Evolutionary conservation across 2,797 vertebrate species (phyloP).

Genomic region (Sebastes cheni): DNA sequence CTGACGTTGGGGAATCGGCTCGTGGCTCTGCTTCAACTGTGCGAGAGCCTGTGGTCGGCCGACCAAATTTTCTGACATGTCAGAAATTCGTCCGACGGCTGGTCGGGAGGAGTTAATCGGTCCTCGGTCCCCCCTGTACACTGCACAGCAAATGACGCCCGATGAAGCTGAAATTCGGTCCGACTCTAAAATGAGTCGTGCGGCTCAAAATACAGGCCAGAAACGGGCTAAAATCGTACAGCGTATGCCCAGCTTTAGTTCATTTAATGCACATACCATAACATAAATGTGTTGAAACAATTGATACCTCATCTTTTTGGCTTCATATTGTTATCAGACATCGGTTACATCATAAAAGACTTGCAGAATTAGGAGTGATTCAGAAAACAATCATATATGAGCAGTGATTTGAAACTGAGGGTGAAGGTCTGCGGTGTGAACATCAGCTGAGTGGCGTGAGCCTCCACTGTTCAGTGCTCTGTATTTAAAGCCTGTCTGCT

Average conservation of each 20-base stretch:
- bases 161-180: too few relatives aligned
- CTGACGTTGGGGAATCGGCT: too few relatives aligned
- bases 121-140: too few relatives aligned
- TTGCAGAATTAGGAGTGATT: background rate
- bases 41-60: too few relatives aligned
- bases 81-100: too few relatives aligned
- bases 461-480: slow-evolving; percentile 51
- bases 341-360: background rate
- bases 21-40: too few relatives aligned
- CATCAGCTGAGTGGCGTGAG: slow-evolving; percentile 55
- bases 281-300: background rate
- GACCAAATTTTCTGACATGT: too few relatives aligned
- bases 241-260: too few relatives aligned
- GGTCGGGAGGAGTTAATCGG: background rate
- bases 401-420: slow-evolving; percentile 32
- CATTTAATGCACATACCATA: background rate
- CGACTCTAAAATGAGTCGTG: too few relatives aligned
- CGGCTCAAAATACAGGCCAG: too few relatives aligned
- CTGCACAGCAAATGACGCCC: too few relatives aligned
- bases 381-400: background rate
- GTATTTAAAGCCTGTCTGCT: slow-evolving; percentile 66
- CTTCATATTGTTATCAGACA: background rate
- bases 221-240: too few relatives aligned
- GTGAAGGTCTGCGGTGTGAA: slow-evolving; percentile 62
- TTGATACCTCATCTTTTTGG: background rate